Percentiles rank a stretch among this genome's conserved stretches.
These are phyloP conservation scores for Agrochola circellaris DNA, from an alignment of 2,888 invertebrate species.

Conservation along the genomic window DNA sequence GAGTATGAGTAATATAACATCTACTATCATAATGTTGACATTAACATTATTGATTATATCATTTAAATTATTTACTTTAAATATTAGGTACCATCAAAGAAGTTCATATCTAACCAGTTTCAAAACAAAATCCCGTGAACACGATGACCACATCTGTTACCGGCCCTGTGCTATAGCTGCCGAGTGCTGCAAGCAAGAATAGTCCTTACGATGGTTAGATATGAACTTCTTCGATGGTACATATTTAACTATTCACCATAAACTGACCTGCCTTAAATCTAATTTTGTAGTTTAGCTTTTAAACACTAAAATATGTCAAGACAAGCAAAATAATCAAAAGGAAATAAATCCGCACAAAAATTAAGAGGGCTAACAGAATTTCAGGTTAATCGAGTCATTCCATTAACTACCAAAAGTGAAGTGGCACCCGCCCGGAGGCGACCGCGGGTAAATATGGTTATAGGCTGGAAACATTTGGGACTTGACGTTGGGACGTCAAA, in stretches of 20 bases:
- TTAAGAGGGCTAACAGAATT: constrained; percentile 43
- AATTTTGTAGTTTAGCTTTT: too few species aligned
- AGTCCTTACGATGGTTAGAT: too few species aligned
- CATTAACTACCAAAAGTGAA: constrained; percentile 45
- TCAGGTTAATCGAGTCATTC: constrained; percentile 54
- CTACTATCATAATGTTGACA: neutral
- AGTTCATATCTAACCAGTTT: too few species aligned
- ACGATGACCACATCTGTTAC: too few species aligned
- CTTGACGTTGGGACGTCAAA: neutral
- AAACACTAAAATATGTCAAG: too few species aligned
- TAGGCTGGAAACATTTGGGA: neutral
- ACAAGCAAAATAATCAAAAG: neutral
- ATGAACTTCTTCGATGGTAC: too few species aligned
- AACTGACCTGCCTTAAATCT: neutral
- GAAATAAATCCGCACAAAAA: neutral
- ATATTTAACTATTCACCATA: neutral
- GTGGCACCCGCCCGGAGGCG: constrained; percentile 1
- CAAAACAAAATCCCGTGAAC: too few species aligned
- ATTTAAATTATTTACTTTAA: neutral
- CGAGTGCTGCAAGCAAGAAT: too few species aligned
- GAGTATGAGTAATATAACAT: neutral
- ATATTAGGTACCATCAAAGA: too few species aligned
- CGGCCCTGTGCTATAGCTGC: too few species aligned
- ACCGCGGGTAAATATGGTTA: constrained; percentile 6
- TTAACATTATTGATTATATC: neutral